Evolutionary conservation across 1,140 invertebrate species (phyloP), one percentile per base, ranked within the genome.

Genomic region (Sarcophaga bullata): DNA sequence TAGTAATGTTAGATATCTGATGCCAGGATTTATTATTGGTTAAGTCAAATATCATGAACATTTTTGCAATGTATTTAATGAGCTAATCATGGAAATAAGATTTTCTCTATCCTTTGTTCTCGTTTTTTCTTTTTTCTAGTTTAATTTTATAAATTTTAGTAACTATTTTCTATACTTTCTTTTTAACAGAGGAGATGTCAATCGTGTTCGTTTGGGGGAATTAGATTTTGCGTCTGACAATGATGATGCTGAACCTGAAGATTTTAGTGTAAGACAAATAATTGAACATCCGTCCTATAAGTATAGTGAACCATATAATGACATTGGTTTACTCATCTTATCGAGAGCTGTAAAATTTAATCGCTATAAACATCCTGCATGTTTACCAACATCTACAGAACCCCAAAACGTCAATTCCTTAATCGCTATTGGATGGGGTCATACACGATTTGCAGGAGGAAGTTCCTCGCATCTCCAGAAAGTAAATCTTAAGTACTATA

Each of bases 381-480:
- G 89, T 25, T 80, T 90, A 50, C 87, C 88, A 6, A 85, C 84
- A 13, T 82, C 83, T 25, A 83, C 83, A 80, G 86, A 86, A 8
- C n/a, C 52, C 0, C 80, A 49, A 1, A 68, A 68, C 10, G 9
- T 82, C 49, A 25, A 84, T 19, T 81, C 84, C 8, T 87, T 84
- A 11, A 86, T 89, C 46, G 87, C 87, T 6, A 84, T 89, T 0
- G 87, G 87, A 3, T 89, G 87, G 87, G 87, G 87, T 8, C 86
- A 84, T 81, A 85, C 50, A 0, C 80, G 75, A 5, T 81, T 86
- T 7, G 86, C 84, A 0, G 82, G 80, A 0, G 84, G 81, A 68
- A 84, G 83, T 3, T 85, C 86, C 0, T 80, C 91, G 8, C 84
- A 90, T 82, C 85, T 93, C 17, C 84, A 91, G 0, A 93, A 93